Evolutionary conservation across 2,797 vertebrate species (phyloP).

Genomic region (Nothura maculosa): DNA sequence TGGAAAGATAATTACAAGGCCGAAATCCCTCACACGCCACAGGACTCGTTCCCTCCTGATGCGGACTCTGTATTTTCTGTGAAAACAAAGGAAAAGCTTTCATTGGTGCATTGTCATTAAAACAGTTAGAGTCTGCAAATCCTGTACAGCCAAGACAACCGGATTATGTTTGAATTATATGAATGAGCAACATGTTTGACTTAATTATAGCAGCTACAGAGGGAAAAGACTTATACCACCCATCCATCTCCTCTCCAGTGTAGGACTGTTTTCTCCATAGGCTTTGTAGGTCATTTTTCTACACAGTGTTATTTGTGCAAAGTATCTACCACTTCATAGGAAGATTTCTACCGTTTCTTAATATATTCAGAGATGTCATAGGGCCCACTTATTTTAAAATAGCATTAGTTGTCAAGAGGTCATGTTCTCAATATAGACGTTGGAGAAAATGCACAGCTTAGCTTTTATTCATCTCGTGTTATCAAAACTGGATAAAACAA

Average conservation of each 20-base stretch:
- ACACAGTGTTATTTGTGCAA: neutral
- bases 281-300: neutral
- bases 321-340: neutral
- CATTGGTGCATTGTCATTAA: slow-evolving; percentile 49
- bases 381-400: neutral
- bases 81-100: slow-evolving; percentile 42
- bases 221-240: neutral
- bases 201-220: slow-evolving; percentile 47
- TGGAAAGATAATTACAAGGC: slow-evolving; percentile 14
- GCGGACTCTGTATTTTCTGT: slow-evolving; percentile 15
- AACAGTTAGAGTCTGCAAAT: slow-evolving; percentile 59
- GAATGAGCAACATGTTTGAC: slow-evolving; percentile 36
- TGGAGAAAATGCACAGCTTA: neutral
- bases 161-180: slow-evolving; percentile 55
- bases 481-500: neutral
- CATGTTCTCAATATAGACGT: neutral
- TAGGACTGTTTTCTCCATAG: neutral
- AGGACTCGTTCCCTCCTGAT: slow-evolving; percentile 35
- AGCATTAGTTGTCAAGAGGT: neutral
- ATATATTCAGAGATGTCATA: neutral
- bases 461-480: accelerated
- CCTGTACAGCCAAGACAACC: slow-evolving; percentile 27
- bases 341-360: neutral
- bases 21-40: neutral
- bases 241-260: neutral